Conservation (phyloP, 1,140 invertebrate species). For the Microvelia longipes region DNA sequence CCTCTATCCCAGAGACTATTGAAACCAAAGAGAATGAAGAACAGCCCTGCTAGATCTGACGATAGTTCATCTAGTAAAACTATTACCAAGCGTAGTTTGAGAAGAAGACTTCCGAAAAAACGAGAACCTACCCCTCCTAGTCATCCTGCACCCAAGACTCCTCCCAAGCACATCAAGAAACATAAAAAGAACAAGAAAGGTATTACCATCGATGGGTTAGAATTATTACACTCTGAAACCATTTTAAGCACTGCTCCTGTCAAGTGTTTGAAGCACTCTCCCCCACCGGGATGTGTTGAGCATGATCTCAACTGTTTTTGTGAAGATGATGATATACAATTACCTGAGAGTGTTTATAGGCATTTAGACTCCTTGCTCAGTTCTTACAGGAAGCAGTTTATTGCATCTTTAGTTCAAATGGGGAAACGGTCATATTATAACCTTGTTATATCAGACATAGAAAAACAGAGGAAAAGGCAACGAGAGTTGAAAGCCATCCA, state of each 20-base stretch:
- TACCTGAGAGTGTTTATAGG: neutral
- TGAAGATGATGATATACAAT: neutral
- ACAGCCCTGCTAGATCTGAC: neutral
- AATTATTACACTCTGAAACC: slow-evolving; percentile 77
- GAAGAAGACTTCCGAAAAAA: slow-evolving; percentile 3
- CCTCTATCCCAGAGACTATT: slow-evolving; percentile 26
- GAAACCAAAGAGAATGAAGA: neutral
- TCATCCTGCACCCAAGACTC: neutral
- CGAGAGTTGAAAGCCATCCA: neutral
- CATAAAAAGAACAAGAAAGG: slow-evolving; percentile 42
- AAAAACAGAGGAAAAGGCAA: neutral
- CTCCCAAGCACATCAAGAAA: slow-evolving; percentile 32
- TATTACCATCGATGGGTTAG: slow-evolving; percentile 63
- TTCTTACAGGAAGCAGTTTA: neutral
- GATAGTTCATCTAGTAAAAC: neutral
- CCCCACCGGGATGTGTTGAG: slow-evolving; percentile 77
- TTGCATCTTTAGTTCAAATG: neutral
- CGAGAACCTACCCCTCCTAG: neutral
- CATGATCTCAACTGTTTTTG: slow-evolving; percentile 44
- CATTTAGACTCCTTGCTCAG: neutral
- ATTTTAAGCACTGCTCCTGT: slow-evolving; percentile 58
- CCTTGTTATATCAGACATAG: neutral
- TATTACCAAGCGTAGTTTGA: neutral
- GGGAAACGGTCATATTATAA: neutral
- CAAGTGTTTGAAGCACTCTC: slow-evolving; percentile 9